These are phyloP conservation scores for Cololabis saira DNA, from an alignment of 2,113 vertebrate genomes.

Conservation along the genomic window DNA sequence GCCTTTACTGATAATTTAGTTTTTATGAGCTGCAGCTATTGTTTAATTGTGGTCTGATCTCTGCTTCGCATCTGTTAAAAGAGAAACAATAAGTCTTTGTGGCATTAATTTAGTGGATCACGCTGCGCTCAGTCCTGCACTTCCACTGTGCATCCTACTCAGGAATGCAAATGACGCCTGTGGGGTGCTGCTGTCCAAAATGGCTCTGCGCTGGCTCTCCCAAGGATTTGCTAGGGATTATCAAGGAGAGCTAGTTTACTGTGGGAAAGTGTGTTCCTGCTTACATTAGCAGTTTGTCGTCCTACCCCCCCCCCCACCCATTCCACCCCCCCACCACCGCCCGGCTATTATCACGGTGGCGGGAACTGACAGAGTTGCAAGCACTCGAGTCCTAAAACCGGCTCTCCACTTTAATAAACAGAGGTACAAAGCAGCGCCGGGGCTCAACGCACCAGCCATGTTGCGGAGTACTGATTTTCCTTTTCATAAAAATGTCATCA, in stretches of 20 bases:
- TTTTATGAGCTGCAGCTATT: background rate
- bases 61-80: background rate
- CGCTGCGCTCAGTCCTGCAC: constrained; percentile 7
- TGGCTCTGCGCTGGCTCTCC: constrained; percentile 34
- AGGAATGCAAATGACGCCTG: constrained; percentile 61
- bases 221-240: constrained; percentile 58
- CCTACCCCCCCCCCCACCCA: background rate
- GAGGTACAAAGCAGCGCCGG: constrained; percentile 9
- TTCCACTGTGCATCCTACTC: constrained; percentile 13
- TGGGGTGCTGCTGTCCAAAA: constrained; percentile 57
- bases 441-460: no score
- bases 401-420: constrained; percentile 16
- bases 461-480: no score
- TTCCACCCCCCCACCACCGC: background rate
- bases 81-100: constrained; percentile 14
- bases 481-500: no score
- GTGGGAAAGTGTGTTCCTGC: constrained; percentile 52
- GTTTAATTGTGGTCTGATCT: background rate
- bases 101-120: constrained; percentile 23
- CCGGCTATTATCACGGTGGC: background rate
- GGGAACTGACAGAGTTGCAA: constrained; percentile 19
- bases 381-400: constrained; percentile 1
- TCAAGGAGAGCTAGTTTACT: constrained; percentile 48
- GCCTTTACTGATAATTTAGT: constrained; percentile 1
- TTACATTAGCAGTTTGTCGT: constrained; percentile 56